Evolutionary conservation across 2,888 invertebrate species (phyloP).

Genomic region (Xestia xanthographa): DNA sequence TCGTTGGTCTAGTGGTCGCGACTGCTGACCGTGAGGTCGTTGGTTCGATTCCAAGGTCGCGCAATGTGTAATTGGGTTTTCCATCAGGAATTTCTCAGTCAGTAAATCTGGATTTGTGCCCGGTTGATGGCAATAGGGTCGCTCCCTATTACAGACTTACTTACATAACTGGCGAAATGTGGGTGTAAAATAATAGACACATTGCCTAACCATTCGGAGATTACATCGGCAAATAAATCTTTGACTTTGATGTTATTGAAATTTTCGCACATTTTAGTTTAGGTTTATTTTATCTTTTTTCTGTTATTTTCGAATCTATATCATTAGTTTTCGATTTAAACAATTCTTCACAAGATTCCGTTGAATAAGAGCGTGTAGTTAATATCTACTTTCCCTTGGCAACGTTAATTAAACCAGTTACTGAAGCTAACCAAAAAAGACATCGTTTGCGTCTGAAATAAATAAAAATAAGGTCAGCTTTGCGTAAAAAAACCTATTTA

Average conservation of each 20-base stretch:
- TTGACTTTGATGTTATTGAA: constrained; percentile 3
- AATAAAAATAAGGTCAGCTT: constrained; percentile 11
- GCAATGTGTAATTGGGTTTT: too few relatives aligned
- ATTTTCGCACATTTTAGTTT: constrained; percentile 5
- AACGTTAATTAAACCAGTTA: neutral
- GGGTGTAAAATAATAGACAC: too few relatives aligned
- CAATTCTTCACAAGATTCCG: neutral
- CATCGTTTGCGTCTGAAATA: neutral
- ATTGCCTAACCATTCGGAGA: too few relatives aligned
- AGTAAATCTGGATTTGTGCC: too few relatives aligned
- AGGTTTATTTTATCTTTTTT: neutral
- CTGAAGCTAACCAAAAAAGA: neutral
- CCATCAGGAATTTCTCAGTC: too few relatives aligned
- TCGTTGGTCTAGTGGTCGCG: too few relatives aligned
- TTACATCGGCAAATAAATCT: too few relatives aligned
- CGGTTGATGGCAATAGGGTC: too few relatives aligned
- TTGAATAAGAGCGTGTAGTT: neutral
- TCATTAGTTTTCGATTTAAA: neutral
- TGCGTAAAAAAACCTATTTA: constrained; percentile 31
- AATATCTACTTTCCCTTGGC: neutral
- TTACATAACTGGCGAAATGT: too few relatives aligned
- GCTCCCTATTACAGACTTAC: too few relatives aligned
- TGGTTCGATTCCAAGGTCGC: too few relatives aligned
- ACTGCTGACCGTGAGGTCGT: too few relatives aligned
- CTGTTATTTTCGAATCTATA: neutral